Conservation (phyloP, 2,797 vertebrate genomes). For the Onychomys leucogaster region DNA sequence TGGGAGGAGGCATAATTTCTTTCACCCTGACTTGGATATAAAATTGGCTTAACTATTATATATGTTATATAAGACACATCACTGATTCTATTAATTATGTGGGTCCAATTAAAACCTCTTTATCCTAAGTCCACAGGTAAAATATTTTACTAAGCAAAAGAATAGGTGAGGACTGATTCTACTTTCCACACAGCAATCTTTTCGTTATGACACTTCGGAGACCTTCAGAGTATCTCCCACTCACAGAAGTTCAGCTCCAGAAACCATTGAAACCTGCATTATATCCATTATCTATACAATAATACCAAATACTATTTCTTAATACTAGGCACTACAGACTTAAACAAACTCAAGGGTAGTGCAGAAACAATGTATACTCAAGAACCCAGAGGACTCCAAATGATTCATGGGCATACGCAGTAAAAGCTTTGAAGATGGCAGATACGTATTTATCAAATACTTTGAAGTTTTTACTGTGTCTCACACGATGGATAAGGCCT, state of each 20-base stretch:
- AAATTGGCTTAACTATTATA: slow-evolving; percentile 64
- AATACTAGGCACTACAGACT: slow-evolving; percentile 34
- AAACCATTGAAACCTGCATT: slow-evolving; percentile 75
- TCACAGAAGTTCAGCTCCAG: slow-evolving; percentile 53
- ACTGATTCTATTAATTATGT: slow-evolving; percentile 84
- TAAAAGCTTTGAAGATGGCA: neutral
- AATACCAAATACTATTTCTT: slow-evolving; percentile 57
- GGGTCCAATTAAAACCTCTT: slow-evolving; percentile 82
- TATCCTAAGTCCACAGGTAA: slow-evolving; percentile 79
- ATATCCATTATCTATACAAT: slow-evolving; percentile 55
- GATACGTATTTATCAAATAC: neutral
- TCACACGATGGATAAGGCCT: neutral
- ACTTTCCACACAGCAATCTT: slow-evolving; percentile 71
- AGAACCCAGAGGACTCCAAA: slow-evolving; percentile 67
- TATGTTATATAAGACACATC: slow-evolving; percentile 79
- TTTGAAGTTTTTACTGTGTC: neutral
- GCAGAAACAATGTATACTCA: slow-evolving; percentile 55
- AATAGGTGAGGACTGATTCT: slow-evolving; percentile 61
- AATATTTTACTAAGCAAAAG: slow-evolving; percentile 60
- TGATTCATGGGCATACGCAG: neutral
- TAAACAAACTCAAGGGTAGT: slow-evolving; percentile 62
- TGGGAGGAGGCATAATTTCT: slow-evolving; percentile 57
- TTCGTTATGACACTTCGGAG: slow-evolving; percentile 72
- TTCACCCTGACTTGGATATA: slow-evolving; percentile 76
- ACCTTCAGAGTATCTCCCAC: slow-evolving; percentile 52